Evolutionary conservation across 2,113 vertebrate species (phyloP), one percentile per base, ranked within the genome.

Genomic region (Callithrix jacchus): DNA sequence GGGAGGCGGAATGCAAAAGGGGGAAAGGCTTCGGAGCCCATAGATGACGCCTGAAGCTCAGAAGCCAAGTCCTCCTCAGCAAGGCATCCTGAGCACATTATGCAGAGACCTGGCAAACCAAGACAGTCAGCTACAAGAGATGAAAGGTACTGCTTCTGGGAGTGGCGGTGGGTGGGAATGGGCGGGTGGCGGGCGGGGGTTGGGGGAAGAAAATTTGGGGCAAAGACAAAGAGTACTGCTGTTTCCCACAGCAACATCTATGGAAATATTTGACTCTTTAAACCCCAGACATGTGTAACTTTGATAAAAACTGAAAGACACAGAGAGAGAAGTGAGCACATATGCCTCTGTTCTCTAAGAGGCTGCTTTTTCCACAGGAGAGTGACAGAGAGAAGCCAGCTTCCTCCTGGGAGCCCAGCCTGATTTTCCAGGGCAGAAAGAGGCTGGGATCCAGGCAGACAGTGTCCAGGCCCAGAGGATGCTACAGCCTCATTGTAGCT

Each of bases 1-100:
- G 6, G n/a, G 3, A 1, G 12, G 2, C 1, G 3, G 35, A 35
- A 42, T 27, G 30, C 11, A 6, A 23, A 45, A 5, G 0, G 12
- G 0, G 30, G 37, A 23, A 70, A 27, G 45, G 47, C 45, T 25
- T 6, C 4, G 0, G 6, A n/a, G 23, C 54, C 35, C 4, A 30
- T 32, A 27, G 12, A n/a, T 45, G 42, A 66, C 2, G 49, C 84
- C 21, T 10, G 73, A 45, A 49, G 21, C 76, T 45, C 54, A 83
- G 47, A 61, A 71, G 45, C 25, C 21, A 9, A 9, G 32, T 11
- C 6, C 10, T 0, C n/a, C n/a, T n/a, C n/a, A n/a, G n/a, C n/a
- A n/a, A n/a, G 45, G 73, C 47, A 35, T 27, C 13, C 8, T 14
- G 30, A 81, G 25, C 32, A 35, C 2, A 2, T 66, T 23, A 58